Evolutionary conservation across 2,113 vertebrate species (phyloP).

Genomic region (Sinocyclocheilus grahami): DNA sequence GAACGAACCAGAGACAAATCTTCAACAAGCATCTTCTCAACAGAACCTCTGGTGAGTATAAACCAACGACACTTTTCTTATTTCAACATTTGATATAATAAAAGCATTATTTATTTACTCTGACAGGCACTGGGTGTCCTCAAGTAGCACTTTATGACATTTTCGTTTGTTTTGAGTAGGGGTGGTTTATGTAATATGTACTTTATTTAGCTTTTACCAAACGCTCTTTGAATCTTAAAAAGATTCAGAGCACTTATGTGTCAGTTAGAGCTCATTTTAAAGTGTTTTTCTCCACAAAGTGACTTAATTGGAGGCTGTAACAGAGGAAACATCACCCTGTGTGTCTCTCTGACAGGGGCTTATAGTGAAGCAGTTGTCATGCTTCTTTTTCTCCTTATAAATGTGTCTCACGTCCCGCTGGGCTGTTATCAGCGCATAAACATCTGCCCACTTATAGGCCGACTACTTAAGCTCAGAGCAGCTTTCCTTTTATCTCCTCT

Average conservation of each 20-base stretch:
- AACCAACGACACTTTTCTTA: not conserved
- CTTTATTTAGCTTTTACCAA: not conserved
- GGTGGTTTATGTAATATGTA: not conserved
- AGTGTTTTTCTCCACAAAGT: constrained; percentile 5
- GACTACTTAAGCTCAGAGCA: not conserved
- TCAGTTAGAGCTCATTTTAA: not conserved
- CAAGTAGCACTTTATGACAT: not conserved
- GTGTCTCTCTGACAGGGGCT: not conserved
- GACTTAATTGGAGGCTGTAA: not conserved
- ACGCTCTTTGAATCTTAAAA: not conserved
- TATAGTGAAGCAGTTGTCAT: not conserved
- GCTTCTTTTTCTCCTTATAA: not conserved
- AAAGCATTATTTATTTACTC: not conserved
- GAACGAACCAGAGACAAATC: not conserved
- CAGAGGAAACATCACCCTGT: not conserved
- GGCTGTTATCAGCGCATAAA: not conserved
- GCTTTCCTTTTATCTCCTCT: not conserved
- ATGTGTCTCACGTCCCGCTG: not conserved
- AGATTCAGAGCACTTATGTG: not conserved
- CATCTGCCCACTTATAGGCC: not conserved
- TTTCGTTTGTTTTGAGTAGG: not conserved
- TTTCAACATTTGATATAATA: not conserved
- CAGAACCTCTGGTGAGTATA: constrained; percentile 1
- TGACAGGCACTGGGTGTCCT: not conserved
- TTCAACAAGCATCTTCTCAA: not conserved